Base-by-base conservation (phyloP, 2,113 vertebrate genomes). In the Lanius ludovicianus region DNA sequence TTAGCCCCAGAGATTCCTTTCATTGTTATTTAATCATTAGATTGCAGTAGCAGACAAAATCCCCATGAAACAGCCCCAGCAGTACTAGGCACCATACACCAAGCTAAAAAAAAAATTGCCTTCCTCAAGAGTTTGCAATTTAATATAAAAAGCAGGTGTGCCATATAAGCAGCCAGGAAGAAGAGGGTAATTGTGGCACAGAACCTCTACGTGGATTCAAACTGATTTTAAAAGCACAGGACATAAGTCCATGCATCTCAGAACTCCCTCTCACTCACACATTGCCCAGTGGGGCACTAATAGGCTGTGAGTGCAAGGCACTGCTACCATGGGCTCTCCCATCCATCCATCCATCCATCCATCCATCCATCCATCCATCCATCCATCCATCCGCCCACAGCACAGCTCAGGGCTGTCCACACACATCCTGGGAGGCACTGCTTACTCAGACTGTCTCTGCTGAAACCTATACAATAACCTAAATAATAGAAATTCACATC, bases 11-110 rank as follows among this genome's bases (percentile, higher is more conserved):
- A 95, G 86, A 84, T 84, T 84, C 49, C 44, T 78, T 94, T 89
- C 24, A 13, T 46, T 90, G 80, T 87, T 84, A 93, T 92, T 95
- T 95, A 90, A 93, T 94, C 60, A 68, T 75, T 75, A 70, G 37
- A 73, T 73, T 85, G 69, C 74, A 93, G 65, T 33, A 91, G 74
- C 70, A 89, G 77, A 71, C 37, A 81, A 90, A 94, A 93, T 86
- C 64, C 80, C 55, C 31, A 21, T 17, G 46, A 86, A 93, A 78
- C 22, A 89, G 19, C 41, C 81, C 65, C 78, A 94, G 77, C 2
- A 2, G 37, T 76, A 75, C 56, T 30, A 96, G 53, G 55, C 31
- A 79, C 10, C 69, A 25, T 52, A 87, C 33, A 60, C 30, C 5
- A 25, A 89, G 35, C 41, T 62, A 75, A 89, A 86, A 87, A 82